Evolutionary conservation across 1,140 invertebrate species (phyloP).

Genomic region (Tetramorium simillimum): DNA sequence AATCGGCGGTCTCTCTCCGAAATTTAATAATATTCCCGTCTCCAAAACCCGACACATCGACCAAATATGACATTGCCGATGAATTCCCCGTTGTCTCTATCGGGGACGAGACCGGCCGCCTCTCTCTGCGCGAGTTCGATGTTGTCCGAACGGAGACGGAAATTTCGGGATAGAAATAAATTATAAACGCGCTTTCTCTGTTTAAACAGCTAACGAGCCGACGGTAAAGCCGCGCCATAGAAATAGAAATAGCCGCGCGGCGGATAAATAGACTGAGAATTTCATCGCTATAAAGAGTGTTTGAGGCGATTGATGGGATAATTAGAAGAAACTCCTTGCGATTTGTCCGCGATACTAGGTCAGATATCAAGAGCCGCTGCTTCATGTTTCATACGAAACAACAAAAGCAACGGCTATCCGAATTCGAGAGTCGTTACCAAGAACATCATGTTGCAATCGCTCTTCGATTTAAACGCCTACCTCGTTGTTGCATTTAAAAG

Average conservation of each 20-base stretch:
- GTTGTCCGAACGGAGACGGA: constrained; percentile 8
- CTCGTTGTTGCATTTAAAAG: not conserved
- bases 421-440: not conserved
- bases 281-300: not conserved
- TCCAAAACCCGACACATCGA: not conserved
- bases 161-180: constrained; percentile 57
- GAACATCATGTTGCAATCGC: not conserved
- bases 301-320: not conserved
- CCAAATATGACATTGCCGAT: constrained; percentile 58
- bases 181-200: constrained; percentile 46
- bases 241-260: constrained; percentile 35
- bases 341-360: not conserved
- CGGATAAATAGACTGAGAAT: constrained; percentile 37
- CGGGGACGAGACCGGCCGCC: not conserved
- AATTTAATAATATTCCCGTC: constrained; percentile 77
- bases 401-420: not conserved
- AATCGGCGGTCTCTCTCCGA: constrained; percentile 58
- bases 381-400: not conserved
- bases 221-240: not conserved
- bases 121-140: constrained; percentile 26
- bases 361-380: not conserved
- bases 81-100: constrained; percentile 41
- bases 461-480: not conserved
- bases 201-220: constrained; percentile 67
- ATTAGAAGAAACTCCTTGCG: not conserved